phyloP scores from a whole-genome alignment of 2,113 vertebrate genomes.

The Dromiciops gliroides region DNA sequence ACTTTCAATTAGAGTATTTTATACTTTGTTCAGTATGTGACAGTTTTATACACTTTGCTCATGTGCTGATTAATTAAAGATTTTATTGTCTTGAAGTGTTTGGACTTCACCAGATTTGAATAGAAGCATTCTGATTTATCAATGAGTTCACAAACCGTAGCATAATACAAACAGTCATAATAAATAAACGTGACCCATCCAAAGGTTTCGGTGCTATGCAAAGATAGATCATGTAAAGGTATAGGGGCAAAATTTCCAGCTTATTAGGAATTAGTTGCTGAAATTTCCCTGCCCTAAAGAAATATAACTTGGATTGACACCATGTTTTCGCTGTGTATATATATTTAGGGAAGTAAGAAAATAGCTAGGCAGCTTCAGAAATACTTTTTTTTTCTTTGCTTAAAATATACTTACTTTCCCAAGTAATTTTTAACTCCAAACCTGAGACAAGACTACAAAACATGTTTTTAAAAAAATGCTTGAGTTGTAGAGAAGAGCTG shows the following conservation, averaged over 20 bases:
- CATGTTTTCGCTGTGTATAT: not conserved
- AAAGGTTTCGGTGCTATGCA: conserved; percentile 3
- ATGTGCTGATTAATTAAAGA: conserved; percentile 66
- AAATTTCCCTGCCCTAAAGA: conserved; percentile 38
- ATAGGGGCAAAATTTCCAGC: conserved; percentile 48
- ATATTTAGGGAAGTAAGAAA: not conserved
- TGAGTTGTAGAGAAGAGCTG: conserved; percentile 4
- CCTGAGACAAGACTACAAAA: not conserved
- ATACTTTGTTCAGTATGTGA: conserved; percentile 51
- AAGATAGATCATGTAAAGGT: conserved; percentile 43
- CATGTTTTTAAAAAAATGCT: conserved; percentile 42
- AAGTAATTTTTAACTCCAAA: not conserved
- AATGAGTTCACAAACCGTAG: conserved; percentile 9
- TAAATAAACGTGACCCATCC: conserved; percentile 16
- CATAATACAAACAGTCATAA: conserved; percentile 26
- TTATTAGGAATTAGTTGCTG: conserved; percentile 43
- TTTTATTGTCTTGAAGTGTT: conserved; percentile 63
- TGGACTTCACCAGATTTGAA: conserved; percentile 48
- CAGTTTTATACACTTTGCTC: conserved; percentile 61
- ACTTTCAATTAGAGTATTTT: conserved; percentile 71
- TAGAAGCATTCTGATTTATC: conserved; percentile 47
- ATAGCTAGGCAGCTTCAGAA: not conserved
- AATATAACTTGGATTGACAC: conserved; percentile 24
- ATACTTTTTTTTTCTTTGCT: conserved; percentile 17
- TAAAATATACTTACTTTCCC: conserved; percentile 63